phyloP scores from a whole-genome alignment of 2,113 vertebrate genomes.

The Melozone crissalis region DNA sequence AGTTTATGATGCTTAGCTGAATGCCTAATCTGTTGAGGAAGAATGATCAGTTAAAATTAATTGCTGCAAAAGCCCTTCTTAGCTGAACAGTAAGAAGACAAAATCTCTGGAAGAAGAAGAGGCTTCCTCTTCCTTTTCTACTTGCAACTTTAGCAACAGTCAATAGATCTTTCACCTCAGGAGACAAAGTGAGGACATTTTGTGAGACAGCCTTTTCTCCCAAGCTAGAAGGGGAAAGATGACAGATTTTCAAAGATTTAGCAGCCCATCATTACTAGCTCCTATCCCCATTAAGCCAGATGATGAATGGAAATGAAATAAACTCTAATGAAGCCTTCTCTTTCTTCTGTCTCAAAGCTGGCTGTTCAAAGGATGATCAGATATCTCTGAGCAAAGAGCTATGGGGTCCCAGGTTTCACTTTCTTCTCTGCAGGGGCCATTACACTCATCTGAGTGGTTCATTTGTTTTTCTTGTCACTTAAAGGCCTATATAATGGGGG shows the following conservation, averaged over 20 bases:
- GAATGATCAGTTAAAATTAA: neutral
- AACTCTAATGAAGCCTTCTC: neutral
- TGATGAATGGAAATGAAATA: neutral
- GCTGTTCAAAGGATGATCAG: neutral
- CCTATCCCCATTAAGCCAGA: neutral
- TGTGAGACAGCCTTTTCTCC: neutral
- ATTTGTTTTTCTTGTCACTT: slow-evolving; percentile 24
- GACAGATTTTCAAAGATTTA: neutral
- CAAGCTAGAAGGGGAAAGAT: neutral
- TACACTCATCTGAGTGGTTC: neutral
- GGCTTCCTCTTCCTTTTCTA: neutral
- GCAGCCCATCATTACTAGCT: neutral
- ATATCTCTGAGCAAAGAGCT: neutral
- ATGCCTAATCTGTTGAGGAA: neutral
- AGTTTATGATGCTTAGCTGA: neutral
- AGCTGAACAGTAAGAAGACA: neutral
- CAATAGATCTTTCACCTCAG: neutral
- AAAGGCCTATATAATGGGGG: neutral
- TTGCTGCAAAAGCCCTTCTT: neutral
- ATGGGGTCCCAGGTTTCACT: neutral
- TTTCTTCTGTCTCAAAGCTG: neutral
- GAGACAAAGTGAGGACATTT: neutral
- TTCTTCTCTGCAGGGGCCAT: neutral
- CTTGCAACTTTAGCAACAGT: neutral
- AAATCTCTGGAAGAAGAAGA: neutral